Base-by-base conservation (phyloP, 2,797 vertebrate species). In the Gastrophryne carolinensis region DNA sequence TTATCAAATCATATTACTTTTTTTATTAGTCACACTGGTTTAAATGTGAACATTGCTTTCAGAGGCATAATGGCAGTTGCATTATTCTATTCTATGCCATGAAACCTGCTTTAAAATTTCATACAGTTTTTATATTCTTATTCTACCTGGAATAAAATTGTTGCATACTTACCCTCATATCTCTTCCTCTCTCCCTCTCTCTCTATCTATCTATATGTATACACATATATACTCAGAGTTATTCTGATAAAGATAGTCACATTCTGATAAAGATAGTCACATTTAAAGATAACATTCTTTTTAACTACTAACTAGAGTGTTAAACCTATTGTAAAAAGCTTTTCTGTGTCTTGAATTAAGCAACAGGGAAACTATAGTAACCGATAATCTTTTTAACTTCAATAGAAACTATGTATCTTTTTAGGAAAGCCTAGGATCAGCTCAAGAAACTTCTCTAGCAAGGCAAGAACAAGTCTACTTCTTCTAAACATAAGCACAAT, bases 381-480 rank as follows among this genome's bases (percentile, higher is more conserved):
- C 90, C 90, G 90, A 90, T 92, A 92, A 91, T 91, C 86, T 87
- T 83, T 87, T 92, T 89, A 87, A 85, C 86, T 85, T 92, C 87
- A 92, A 91, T 89, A 82, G 86, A 90, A 94, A 92, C 87, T 91
- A 90, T 92, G 89, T 88, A 87, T 92, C 87, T 89, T 85, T 86
- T 85, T 87, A 87, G 87, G 84, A 86, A 88, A 91, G 84, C 17
- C 15, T 41, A 17, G 15, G 85, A 87, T 90, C 90, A 91, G 89
- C 83, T 84, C 81, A 72, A 19, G 79, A 88, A 89, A 86, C 81
- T 76, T 29, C 75, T 78, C 81, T 81, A 82, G 86, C 88, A 88
- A 77, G 52, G 72, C 73, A 79, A 75, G 35, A 17, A 73, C n/a
- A n/a, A n/a, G n/a, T n/a, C n/a, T n/a, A n/a, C n/a, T n/a, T n/a